Evolutionary conservation across 2,113 vertebrate genomes (phyloP), one percentile per base, ranked within the genome.

Genomic region (Gobius niger): DNA sequence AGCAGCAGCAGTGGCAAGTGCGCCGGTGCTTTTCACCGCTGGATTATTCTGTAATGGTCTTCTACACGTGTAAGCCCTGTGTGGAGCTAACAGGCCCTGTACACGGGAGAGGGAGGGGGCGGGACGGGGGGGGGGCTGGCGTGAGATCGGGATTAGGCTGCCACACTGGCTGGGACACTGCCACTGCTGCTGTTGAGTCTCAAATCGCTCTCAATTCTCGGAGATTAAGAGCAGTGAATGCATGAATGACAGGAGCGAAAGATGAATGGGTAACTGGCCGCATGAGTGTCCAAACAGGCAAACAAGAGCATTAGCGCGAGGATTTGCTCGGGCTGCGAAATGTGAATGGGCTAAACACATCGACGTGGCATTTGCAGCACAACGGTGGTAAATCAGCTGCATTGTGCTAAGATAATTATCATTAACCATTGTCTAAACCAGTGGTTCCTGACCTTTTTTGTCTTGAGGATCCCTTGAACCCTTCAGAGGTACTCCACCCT

Each of bases 201-300:
- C 82, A 86, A 87, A 91, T 87, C 86, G 88, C 91, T 92, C 88
- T 89, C 88, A 85, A 92, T 89, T 89, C 86, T 75, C 81, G 73
- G 89, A 92, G 91, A 92, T 92, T 93, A 92, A 83, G 80, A 66
- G 66, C 70, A 72, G 82, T 77, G 70, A 89, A 87, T 85, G 86
- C 89, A 86, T 86, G 83, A 81, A 71, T 76, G 73, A 65, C 83
- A 63, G 65, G 42, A 51, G 16, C 50, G 83, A 81, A 65, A 68
- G 42, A 51, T 50, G 63, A 84, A 81, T 90, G 85, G 88, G 88
- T 87, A 85, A 83, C 77, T 74, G 72, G 73, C 34, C 40, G 44
- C 18, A 16, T 70, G 60, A 68, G 68, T 73, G 72, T 78, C 40
- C 63, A 76, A 80, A 77, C 46, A 74, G 57, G 71, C 13, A 52